Evolutionary conservation across 1,140 invertebrate species (phyloP).

Genomic region (Drosophila truncata): DNA sequence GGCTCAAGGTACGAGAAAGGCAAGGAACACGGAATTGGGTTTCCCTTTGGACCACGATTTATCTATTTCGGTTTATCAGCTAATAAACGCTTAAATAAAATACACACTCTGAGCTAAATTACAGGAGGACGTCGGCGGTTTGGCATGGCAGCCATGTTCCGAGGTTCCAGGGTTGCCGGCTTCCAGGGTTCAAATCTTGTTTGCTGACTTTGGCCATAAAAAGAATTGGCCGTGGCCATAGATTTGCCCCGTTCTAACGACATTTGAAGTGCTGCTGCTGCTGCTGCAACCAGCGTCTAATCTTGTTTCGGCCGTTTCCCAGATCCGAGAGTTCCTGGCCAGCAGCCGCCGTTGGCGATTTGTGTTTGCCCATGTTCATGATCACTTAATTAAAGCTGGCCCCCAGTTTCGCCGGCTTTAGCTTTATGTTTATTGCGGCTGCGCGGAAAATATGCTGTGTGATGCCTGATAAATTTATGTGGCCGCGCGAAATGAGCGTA

Average conservation of each 20-base stretch:
- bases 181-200: slow-evolving; percentile 34
- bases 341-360: slow-evolving; percentile 60
- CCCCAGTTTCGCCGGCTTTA: slow-evolving; percentile 29
- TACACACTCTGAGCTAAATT: slow-evolving; percentile 82
- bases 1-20: slow-evolving; percentile 4
- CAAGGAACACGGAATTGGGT: slow-evolving; percentile 21
- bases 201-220: slow-evolving; percentile 45
- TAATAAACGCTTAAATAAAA: slow-evolving; percentile 84
- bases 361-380: slow-evolving; percentile 71
- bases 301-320: slow-evolving; percentile 65
- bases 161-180: background rate
- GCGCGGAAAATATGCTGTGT: slow-evolving; percentile 38
- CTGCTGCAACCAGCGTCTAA: slow-evolving; percentile 62
- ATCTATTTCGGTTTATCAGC: slow-evolving; percentile 82
- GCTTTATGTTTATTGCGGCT: slow-evolving; percentile 61
- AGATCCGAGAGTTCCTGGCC: slow-evolving; percentile 34
- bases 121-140: slow-evolving; percentile 33
- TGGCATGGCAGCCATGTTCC: slow-evolving; percentile 7
- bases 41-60: slow-evolving; percentile 60
- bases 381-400: slow-evolving; percentile 80
- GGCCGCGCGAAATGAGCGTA: slow-evolving; percentile 75
- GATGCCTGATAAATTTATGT: slow-evolving; percentile 80
- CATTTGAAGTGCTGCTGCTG: slow-evolving; percentile 60
- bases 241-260: slow-evolving; percentile 69
- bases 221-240: slow-evolving; percentile 33